These are phyloP conservation scores for Synodontis membranacea DNA, from an alignment of 2,113 vertebrate species.

Conservation along the genomic window DNA sequence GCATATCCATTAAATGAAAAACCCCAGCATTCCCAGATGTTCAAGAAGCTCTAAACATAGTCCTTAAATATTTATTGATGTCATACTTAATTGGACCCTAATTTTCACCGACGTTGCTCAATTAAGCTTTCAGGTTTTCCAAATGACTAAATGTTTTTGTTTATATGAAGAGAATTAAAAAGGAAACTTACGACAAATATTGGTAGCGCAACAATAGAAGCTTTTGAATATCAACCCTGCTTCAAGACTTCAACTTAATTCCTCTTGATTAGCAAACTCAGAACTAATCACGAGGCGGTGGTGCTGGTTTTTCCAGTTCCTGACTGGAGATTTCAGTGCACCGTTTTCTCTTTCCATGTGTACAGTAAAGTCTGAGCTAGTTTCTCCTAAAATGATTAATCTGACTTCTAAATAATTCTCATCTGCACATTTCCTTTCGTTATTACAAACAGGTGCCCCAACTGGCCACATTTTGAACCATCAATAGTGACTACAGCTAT, in stretches of 20 bases:
- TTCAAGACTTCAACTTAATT: conserved; percentile 26
- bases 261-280: conserved; percentile 26
- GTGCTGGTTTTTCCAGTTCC: conserved; percentile 26
- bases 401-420: conserved; percentile 36
- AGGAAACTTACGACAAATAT: conserved; percentile 11
- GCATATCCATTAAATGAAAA: conserved; percentile 58
- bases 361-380: conserved; percentile 21
- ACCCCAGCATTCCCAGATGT: conserved; percentile 69
- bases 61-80: conserved; percentile 46
- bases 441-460: conserved; percentile 31
- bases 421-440: conserved; percentile 24
- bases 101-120: conserved; percentile 44
- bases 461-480: conserved; percentile 17
- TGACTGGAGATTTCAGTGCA: neutral
- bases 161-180: conserved; percentile 24
- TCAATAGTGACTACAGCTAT: conserved; percentile 59
- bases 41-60: conserved; percentile 59
- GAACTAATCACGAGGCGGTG: neutral
- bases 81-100: conserved; percentile 36
- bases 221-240: conserved; percentile 13
- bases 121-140: conserved; percentile 40
- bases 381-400: conserved; percentile 21
- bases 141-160: neutral
- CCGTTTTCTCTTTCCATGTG: conserved; percentile 6
- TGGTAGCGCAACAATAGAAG: neutral